Evolutionary conservation across 2,113 vertebrate genomes (phyloP).

Genomic region (Ifrita kowaldi): DNA sequence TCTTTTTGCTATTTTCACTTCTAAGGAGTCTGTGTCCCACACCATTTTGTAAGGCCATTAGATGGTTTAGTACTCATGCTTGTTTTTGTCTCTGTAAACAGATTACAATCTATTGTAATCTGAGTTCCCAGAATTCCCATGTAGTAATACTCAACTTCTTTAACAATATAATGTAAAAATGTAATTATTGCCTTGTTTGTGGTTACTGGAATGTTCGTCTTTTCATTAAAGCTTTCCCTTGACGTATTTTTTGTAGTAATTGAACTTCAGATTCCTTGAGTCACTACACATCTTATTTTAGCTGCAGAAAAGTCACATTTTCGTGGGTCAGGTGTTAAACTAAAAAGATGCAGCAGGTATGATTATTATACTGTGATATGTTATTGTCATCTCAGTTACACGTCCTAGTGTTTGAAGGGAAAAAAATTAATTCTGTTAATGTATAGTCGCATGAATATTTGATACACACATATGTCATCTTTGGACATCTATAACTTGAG

Average conservation of each 20-base stretch:
- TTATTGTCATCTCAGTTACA: neutral
- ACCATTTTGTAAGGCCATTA: neutral
- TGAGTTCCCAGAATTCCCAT: neutral
- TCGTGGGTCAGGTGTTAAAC: neutral
- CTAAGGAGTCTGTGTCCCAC: neutral
- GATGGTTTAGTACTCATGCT: neutral
- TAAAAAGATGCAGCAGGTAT: neutral
- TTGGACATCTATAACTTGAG: neutral
- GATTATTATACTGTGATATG: neutral
- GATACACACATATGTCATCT: neutral
- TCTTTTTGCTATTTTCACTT: neutral
- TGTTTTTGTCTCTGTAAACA: neutral
- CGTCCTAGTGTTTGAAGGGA: neutral
- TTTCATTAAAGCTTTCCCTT: slow-evolving; percentile 1
- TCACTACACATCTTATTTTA: slow-evolving; percentile 15
- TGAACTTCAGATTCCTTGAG: neutral
- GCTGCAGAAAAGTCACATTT: neutral
- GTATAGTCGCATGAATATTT: neutral
- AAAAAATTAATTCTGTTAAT: neutral
- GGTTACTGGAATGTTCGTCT: neutral
- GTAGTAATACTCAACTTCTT: neutral
- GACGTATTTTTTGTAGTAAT: neutral
- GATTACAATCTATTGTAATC: neutral
- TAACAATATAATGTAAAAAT: neutral
- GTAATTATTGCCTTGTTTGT: neutral